Conservation (phyloP, 2,888 invertebrate genomes). For the Argyresthia albistria region DNA sequence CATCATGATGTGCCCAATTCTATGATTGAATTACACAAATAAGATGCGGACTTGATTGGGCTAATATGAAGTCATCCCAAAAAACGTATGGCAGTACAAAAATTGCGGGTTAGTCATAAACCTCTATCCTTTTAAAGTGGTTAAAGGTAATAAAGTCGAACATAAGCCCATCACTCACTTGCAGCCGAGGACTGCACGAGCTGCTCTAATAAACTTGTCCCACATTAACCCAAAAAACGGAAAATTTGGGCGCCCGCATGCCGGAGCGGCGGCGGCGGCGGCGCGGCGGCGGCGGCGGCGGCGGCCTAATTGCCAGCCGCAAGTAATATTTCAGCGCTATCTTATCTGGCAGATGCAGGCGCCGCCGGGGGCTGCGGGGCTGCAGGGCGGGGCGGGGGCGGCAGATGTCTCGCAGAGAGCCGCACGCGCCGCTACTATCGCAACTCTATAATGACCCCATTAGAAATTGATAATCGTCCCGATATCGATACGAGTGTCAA, state of each 20-base stretch:
- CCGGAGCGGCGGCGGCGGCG: constrained; percentile 2
- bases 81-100: too few relatives aligned
- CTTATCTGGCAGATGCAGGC: not conserved
- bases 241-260: constrained; percentile 7
- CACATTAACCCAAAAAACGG: constrained; percentile 4
- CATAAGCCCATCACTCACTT: too few relatives aligned
- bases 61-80: too few relatives aligned
- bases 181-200: not conserved
- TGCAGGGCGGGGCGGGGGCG: not conserved
- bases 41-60: too few relatives aligned
- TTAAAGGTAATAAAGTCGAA: too few relatives aligned
- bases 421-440: constrained; percentile 5
- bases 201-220: constrained; percentile 5
- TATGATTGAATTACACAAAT: too few relatives aligned
- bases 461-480: not conserved
- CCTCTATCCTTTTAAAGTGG: too few relatives aligned
- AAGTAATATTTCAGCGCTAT: constrained; percentile 9
- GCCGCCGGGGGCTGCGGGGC: not conserved
- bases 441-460: constrained; percentile 5
- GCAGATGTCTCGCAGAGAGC: not conserved
- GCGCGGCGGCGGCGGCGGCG: constrained; percentile 1
- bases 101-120: too few relatives aligned
- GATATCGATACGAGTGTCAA: constrained; percentile 1
- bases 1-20: too few relatives aligned
- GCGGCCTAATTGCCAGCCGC: constrained; percentile 7